phyloP scores from a whole-genome alignment of 2,888 invertebrate species.

The Eupithecia inturbata region DNA sequence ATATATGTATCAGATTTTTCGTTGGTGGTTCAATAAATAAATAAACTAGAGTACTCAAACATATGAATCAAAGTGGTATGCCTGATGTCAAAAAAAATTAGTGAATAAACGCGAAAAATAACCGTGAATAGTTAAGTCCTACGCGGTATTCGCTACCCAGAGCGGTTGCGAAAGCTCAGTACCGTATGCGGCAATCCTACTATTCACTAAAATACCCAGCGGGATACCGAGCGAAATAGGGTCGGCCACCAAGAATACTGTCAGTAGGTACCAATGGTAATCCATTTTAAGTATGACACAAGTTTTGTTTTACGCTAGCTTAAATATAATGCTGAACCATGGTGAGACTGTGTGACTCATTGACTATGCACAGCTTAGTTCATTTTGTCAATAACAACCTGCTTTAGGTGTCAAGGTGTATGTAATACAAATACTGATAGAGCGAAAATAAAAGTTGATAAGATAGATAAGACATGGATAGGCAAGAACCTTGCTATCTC shows the following conservation, averaged over 20 bases:
- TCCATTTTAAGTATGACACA: neutral
- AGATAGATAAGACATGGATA: slow-evolving; percentile 4
- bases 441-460: slow-evolving; percentile 6
- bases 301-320: neutral
- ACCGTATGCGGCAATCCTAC: neutral
- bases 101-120: neutral
- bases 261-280: neutral
- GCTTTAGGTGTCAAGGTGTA: neutral
- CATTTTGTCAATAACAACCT: neutral
- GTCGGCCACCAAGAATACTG: neutral
- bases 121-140: neutral
- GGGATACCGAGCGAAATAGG: neutral
- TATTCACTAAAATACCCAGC: neutral
- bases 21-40: no score
- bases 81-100: no score
- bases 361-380: neutral
- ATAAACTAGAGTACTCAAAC: no score
- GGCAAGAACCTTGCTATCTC: slow-evolving; percentile 7
- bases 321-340: neutral
- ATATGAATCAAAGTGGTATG: no score
- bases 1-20: no score
- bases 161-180: no score
- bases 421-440: neutral
- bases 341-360: neutral
- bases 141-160: neutral